phyloP scores from a whole-genome alignment of 2,797 vertebrate genomes.

The Alfaro cultratus region DNA sequence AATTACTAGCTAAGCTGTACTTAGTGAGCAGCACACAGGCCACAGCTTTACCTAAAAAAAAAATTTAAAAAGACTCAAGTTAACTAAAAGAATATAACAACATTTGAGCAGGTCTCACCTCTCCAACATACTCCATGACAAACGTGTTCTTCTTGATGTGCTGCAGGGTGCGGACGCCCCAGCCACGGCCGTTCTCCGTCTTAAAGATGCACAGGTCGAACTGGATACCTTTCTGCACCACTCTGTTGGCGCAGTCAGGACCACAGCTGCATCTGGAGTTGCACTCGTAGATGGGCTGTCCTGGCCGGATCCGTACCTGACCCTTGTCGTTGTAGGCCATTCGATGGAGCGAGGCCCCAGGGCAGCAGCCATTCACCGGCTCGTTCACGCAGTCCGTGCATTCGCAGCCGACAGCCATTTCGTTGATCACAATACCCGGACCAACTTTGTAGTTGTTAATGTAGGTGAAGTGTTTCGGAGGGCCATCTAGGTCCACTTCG shows the following conservation, averaged over 20 bases:
- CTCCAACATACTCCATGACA: constrained; percentile 95
- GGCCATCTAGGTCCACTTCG: constrained; percentile 89
- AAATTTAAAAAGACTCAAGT: neutral
- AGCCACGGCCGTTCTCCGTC: constrained; percentile 88
- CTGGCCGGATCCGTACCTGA: constrained; percentile 84
- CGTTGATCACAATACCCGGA: constrained; percentile 81
- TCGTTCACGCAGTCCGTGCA: constrained; percentile 85
- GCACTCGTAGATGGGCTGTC: constrained; percentile 92
- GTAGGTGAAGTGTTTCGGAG: constrained; percentile 88
- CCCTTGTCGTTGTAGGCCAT: constrained; percentile 88
- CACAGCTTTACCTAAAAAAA: neutral
- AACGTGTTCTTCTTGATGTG: constrained; percentile 90
- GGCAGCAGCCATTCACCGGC: constrained; percentile 85
- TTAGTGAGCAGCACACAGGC: neutral
- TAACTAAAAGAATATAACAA: neutral
- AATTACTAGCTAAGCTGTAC: neutral
- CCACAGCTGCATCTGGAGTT: constrained; percentile 88
- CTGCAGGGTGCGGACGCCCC: constrained; percentile 89
- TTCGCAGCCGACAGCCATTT: constrained; percentile 87
- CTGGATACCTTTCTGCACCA: constrained; percentile 91
- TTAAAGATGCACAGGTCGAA: constrained; percentile 93
- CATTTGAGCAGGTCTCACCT: constrained; percentile 77
- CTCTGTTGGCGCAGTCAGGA: constrained; percentile 87
- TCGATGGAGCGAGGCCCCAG: constrained; percentile 84
- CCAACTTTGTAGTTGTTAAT: constrained; percentile 90